These are phyloP conservation scores for Sitophilus oryzae DNA, from an alignment of 1,140 invertebrate species.

Conservation along the genomic window DNA sequence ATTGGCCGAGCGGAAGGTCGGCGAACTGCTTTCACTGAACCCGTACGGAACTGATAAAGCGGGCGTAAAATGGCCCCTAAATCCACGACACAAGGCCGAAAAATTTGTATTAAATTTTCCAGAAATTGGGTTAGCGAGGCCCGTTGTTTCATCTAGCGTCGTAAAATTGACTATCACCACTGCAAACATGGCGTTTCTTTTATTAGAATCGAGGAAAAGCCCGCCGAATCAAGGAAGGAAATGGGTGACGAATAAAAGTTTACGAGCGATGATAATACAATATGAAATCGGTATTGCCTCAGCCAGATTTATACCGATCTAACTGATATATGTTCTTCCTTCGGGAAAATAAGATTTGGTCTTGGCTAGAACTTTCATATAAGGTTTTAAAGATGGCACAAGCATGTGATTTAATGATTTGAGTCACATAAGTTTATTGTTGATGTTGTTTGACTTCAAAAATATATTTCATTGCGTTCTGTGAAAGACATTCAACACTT, in stretches of 20 bases:
- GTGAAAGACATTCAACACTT: too few relatives aligned
- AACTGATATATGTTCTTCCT: not conserved
- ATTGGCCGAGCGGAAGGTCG: too few relatives aligned
- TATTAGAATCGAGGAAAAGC: not conserved
- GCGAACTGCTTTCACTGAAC: too few relatives aligned
- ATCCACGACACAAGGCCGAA: not conserved
- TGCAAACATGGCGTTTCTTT: not conserved
- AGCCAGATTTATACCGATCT: not conserved
- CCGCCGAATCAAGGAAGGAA: not conserved
- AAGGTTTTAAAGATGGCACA: too few relatives aligned
- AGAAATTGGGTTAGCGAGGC: not conserved
- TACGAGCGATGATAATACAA: not conserved
- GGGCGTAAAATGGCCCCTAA: not conserved
- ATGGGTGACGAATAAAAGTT: not conserved
- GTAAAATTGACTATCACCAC: not conserved
- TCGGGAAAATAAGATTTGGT: not conserved
- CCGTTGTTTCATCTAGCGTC: not conserved
- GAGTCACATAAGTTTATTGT: too few relatives aligned
- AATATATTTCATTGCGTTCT: too few relatives aligned
- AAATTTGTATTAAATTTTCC: not conserved
- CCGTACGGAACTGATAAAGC: not conserved
- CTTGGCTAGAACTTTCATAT: too few relatives aligned
- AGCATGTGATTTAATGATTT: too few relatives aligned
- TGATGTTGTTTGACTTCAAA: too few relatives aligned
- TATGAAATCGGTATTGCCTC: not conserved